A percentile compares a stretch with the other conserved stretches of the same genome.
phyloP scores from a whole-genome alignment of 2,113 vertebrate species.

The cat (Felis catus) region DNA sequence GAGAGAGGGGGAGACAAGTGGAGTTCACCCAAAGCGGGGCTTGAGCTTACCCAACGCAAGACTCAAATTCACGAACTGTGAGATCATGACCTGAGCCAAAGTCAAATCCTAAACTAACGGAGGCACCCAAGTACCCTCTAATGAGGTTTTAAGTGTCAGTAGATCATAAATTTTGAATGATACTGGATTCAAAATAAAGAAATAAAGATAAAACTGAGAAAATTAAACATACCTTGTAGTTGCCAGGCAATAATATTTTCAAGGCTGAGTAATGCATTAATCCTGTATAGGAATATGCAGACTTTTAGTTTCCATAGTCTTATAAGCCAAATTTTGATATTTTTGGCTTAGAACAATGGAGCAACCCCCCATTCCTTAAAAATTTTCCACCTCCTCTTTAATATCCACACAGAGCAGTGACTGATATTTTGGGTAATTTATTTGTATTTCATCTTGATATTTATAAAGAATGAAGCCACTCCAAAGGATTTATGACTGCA shows the following conservation, averaged over 20 bases:
- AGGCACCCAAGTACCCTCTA: background rate
- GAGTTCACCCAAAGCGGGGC: too few relatives aligned
- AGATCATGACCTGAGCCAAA: background rate
- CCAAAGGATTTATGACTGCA: conserved; percentile 46
- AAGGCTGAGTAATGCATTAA: conserved; percentile 75
- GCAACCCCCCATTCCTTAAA: conserved; percentile 54
- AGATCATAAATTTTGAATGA: background rate
- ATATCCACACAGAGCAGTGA: conserved; percentile 47
- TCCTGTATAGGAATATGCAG: conserved; percentile 75
- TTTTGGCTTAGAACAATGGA: conserved; percentile 78
- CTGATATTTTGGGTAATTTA: conserved; percentile 63
- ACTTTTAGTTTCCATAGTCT: conserved; percentile 73
- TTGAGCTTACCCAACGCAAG: too few relatives aligned
- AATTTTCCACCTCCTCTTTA: conserved; percentile 75
- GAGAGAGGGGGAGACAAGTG: too few relatives aligned
- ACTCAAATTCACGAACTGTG: too few relatives aligned
- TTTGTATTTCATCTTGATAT: conserved; percentile 71
- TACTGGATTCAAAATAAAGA: conserved; percentile 56
- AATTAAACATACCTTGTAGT: conserved; percentile 65
- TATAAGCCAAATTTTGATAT: conserved; percentile 71
- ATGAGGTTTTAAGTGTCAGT: background rate
- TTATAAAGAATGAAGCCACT: conserved; percentile 63
- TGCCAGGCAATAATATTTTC: conserved; percentile 75
- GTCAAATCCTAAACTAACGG: background rate
- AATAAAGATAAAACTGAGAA: conserved; percentile 31